Evolutionary conservation across 2,888 invertebrate species (phyloP).

Genomic region (Acleris holmiana): DNA sequence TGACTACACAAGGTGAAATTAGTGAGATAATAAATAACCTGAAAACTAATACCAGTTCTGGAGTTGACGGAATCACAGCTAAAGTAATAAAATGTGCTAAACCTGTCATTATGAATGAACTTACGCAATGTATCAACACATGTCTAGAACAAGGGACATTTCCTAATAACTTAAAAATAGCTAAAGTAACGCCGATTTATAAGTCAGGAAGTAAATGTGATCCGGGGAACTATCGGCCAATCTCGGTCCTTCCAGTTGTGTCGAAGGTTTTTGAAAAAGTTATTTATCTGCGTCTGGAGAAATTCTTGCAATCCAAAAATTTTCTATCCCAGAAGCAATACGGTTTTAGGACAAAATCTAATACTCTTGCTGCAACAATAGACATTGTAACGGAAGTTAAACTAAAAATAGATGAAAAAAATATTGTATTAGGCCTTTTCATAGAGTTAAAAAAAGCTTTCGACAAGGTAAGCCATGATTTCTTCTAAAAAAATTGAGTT

Average conservation of each 20-base stretch:
- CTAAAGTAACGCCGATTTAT: conserved; percentile 20
- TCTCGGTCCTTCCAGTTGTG: conserved; percentile 8
- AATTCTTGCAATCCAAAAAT: not conserved
- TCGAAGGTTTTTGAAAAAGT: conserved; percentile 9
- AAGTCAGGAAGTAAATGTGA: conserved; percentile 9
- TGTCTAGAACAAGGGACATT: not conserved
- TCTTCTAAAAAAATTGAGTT: conserved; percentile 28
- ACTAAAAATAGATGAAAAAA: conserved; percentile 13
- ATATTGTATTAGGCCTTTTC: conserved; percentile 6
- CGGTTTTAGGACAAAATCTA: conserved; percentile 19
- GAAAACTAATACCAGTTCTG: conserved; percentile 11
- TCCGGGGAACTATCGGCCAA: conserved; percentile 17
- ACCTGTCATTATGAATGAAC: not conserved
- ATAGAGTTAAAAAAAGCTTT: conserved; percentile 3
- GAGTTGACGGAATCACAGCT: conserved; percentile 12
- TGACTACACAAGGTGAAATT: not conserved
- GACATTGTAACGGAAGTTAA: conserved; percentile 20
- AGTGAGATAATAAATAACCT: conserved; percentile 9
- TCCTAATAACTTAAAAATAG: conserved; percentile 11
- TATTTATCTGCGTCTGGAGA: not conserved
- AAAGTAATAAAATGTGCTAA: conserved; percentile 21
- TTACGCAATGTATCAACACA: conserved; percentile 3
- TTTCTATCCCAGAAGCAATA: conserved; percentile 4
- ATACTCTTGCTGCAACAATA: conserved; percentile 19
- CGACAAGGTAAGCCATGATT: not conserved